phyloP scores from a whole-genome alignment of 2,888 invertebrate species.

The Coenonympha glycerion region DNA sequence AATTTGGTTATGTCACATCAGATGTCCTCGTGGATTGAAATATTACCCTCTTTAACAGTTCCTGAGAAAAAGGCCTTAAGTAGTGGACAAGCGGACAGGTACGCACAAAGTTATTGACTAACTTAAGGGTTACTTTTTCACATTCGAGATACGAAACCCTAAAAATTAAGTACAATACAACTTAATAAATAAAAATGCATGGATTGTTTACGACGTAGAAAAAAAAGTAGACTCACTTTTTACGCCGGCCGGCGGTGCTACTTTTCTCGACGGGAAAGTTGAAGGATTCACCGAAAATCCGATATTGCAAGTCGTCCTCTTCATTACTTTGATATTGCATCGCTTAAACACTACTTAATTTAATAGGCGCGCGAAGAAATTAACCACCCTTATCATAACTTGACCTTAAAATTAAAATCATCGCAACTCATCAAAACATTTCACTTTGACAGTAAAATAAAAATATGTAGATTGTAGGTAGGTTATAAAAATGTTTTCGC shows the following conservation, averaged over 20 bases:
- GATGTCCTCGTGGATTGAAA: too few relatives aligned
- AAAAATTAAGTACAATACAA: too few relatives aligned
- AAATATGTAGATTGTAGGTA: neutral
- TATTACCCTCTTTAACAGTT: too few relatives aligned
- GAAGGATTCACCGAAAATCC: constrained; percentile 73
- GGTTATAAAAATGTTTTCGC: constrained; percentile 22
- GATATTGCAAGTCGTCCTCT: constrained; percentile 70
- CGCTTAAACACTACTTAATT: constrained; percentile 62
- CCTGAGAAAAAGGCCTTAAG: too few relatives aligned
- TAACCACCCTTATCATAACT: constrained; percentile 62
- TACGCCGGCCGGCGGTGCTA: constrained; percentile 42
- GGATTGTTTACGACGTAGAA: too few relatives aligned
- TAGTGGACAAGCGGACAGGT: too few relatives aligned
- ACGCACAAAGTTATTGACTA: too few relatives aligned
- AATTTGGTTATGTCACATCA: too few relatives aligned
- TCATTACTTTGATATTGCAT: constrained; percentile 74
- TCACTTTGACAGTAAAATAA: constrained; percentile 17
- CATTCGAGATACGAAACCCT: too few relatives aligned
- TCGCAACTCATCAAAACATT: constrained; percentile 35
- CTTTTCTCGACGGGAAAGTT: constrained; percentile 53
- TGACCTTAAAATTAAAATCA: constrained; percentile 61
- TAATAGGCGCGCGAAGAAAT: constrained; percentile 48
- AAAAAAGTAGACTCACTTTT: constrained; percentile 55
- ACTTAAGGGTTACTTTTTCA: too few relatives aligned
- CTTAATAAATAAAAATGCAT: too few relatives aligned